A percentile compares a stretch with the other conserved stretches of the same genome.
Conservation (phyloP, 2,888 invertebrate genomes). For the Eugnorisma glareosa region DNA sequence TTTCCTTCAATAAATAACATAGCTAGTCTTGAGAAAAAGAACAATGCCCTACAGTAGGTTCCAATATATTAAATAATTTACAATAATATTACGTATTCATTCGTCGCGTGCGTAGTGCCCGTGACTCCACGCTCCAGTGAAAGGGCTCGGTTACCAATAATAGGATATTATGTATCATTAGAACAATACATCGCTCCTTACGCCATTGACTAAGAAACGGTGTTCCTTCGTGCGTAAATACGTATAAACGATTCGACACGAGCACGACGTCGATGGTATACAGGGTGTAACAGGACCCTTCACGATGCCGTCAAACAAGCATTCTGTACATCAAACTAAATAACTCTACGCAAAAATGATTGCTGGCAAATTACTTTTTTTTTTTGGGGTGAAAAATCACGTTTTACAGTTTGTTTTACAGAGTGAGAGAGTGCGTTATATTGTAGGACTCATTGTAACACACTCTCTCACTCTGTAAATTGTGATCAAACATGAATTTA, state of each 20-base stretch:
- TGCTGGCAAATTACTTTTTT: no score
- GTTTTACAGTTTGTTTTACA: no score
- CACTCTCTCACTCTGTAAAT: no score
- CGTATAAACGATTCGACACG: not conserved
- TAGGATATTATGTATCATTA: conserved; percentile 31
- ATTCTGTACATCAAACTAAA: no score
- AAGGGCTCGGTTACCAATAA: conserved; percentile 46
- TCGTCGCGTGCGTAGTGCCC: conserved; percentile 55
- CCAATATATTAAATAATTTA: conserved; percentile 50
- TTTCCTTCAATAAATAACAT: not conserved
- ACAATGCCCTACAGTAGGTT: conserved; percentile 11
- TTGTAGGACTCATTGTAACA: no score
- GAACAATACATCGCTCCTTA: conserved; percentile 16
- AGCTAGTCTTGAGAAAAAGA: not conserved
- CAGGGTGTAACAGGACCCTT: no score
- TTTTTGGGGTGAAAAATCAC: no score
- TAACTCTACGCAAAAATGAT: no score
- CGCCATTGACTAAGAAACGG: not conserved
- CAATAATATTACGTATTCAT: conserved; percentile 50
- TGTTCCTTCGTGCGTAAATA: conserved; percentile 12
- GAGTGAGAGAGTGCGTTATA: no score
- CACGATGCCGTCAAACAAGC: no score
- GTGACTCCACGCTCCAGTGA: conserved; percentile 59
- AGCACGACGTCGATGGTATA: not conserved
- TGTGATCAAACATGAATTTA: no score